Evolutionary conservation across 2,113 vertebrate species (phyloP), one percentile per base, ranked within the genome.

Genomic region (Phylloscopus trochiloides): DNA sequence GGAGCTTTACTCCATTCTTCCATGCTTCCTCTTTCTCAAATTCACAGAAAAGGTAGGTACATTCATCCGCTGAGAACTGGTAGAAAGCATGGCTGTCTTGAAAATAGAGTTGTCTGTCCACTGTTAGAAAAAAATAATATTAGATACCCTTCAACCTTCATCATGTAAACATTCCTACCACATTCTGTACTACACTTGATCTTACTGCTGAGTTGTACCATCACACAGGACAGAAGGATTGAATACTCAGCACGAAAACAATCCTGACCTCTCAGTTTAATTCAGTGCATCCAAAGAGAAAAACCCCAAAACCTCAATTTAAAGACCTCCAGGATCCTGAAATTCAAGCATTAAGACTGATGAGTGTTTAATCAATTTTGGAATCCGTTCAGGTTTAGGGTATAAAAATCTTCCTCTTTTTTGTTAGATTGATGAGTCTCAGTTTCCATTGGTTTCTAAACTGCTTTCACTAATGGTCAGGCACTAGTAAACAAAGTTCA

Each of bases 61-160:
- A 99, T 96, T 99, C 99, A 90, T 99, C 99, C 0, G 99, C 98
- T 59, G 99, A 99, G 97, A 99, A 99, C 98, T 99, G 99, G 97
- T 99, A 99, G 97, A 99, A 99, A 36, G 98, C 98, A 74, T 99
- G 98, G 74, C 97, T 98, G 94, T 99, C 99, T 65, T 99, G 99
- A 96, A 99, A 99, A 92, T 98, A 98, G 26, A 99, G 97, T 81
- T 99, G 98, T 92, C 99, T 99, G 97, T 99, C 99, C 98, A 99
- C 99, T 99, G 98, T 97, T 82, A 51, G 61, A 90, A 96, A 94
- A 94, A 91, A 62, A 75, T 7, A 58, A 67, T 9, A 79, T 83
- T 24, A 95, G 40, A 67, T n/a, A 67, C 4, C 3, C 12, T 91
- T 90, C 52, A 86, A 55, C 6, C 8, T 45, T 76, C 28, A 63